Evolutionary conservation across 2,797 vertebrate species (phyloP).

Genomic region (Hemitrygon akajei): DNA sequence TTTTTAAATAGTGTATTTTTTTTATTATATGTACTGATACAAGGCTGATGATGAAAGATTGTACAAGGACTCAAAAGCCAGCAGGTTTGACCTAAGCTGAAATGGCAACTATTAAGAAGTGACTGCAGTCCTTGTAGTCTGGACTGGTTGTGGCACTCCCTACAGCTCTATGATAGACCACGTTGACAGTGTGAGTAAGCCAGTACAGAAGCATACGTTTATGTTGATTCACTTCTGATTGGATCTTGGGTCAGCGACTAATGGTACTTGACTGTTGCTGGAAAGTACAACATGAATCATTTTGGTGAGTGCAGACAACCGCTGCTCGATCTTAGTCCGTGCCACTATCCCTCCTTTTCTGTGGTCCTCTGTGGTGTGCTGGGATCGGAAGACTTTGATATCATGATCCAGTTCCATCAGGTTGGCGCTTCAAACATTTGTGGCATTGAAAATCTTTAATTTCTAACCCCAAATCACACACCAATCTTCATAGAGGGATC

Average conservation of each 20-base stretch:
- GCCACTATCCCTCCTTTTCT: not conserved
- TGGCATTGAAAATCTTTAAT: not conserved
- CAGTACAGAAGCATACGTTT: not conserved
- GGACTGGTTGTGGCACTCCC: not conserved
- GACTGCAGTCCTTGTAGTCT: not conserved
- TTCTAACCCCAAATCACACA: not conserved
- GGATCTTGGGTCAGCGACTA: not conserved
- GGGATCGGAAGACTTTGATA: not conserved
- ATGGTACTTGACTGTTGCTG: not conserved
- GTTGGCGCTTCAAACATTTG: not conserved
- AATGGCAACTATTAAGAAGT: not conserved
- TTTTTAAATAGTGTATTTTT: not conserved
- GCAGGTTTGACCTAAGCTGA: not conserved
- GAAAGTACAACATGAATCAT: not conserved
- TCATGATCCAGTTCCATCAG: not conserved
- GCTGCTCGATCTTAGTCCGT: not conserved
- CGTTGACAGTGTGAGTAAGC: not conserved
- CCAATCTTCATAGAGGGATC: too few species aligned
- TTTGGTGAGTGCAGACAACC: not conserved
- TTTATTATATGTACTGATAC: too few species aligned
- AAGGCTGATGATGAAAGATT: not conserved
- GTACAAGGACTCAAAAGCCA: not conserved
- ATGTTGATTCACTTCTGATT: not conserved
- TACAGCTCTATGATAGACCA: not conserved
- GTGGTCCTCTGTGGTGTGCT: not conserved